phyloP scores from a whole-genome alignment of 2,113 vertebrate species.

The Corythornis vintsioides region DNA sequence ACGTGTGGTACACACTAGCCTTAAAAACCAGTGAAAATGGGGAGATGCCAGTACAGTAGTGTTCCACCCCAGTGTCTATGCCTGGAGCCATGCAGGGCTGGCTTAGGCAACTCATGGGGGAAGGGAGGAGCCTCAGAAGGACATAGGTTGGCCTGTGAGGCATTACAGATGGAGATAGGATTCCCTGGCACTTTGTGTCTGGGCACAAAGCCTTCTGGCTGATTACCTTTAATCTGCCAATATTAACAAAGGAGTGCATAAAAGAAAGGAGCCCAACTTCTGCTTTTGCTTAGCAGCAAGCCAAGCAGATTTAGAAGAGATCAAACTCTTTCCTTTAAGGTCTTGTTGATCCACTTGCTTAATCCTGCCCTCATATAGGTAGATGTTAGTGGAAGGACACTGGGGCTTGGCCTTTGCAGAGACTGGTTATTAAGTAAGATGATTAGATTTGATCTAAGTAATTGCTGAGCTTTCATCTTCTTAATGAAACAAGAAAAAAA shows the following conservation, averaged over 20 bases:
- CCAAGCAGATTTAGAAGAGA: neutral
- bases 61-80: rapidly evolving
- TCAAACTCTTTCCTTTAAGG: neutral
- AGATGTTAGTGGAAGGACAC: neutral
- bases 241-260: neutral
- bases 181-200: rapidly evolving
- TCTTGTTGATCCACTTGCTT: neutral
- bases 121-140: neutral
- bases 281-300: neutral
- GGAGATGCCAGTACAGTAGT: neutral
- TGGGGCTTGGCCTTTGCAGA: neutral
- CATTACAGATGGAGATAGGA: neutral
- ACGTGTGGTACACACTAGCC: rapidly evolving
- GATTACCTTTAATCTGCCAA: neutral
- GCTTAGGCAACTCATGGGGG: rapidly evolving
- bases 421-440: neutral
- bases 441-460: neutral
- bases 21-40: neutral
- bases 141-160: neutral
- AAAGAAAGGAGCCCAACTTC: neutral
- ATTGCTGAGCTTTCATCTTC: neutral
- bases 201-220: neutral
- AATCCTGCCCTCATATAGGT: neutral
- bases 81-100: neutral
- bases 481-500: neutral